Evolutionary conservation across 1,140 invertebrate genomes (phyloP).

Genomic region (Solenopsis invicta): DNA sequence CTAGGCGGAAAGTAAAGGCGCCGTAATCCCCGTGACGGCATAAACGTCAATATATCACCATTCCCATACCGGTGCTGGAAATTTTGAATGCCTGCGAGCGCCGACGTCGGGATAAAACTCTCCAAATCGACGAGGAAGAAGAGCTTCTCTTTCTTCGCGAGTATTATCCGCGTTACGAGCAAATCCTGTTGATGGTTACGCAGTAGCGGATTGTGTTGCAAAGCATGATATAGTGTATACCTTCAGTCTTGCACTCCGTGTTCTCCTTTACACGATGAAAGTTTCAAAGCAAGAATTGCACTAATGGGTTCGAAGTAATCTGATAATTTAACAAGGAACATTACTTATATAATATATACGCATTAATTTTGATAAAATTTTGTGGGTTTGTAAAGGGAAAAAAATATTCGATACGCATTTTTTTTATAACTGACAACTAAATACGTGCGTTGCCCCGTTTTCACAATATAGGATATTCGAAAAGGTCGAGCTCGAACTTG

Average conservation of each 20-base stretch:
- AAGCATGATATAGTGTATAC: neutral
- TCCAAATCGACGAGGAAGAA: neutral
- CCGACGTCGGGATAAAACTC: neutral
- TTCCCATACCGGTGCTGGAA: neutral
- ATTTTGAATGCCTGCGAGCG: constrained; percentile 37
- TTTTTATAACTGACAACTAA: no score
- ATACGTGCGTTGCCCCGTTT: no score
- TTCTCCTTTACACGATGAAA: neutral
- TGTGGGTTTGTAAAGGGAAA: no score
- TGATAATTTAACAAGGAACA: no score
- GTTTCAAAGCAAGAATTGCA: neutral
- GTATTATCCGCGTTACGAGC: neutral
- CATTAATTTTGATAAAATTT: no score
- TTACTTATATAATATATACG: no score
- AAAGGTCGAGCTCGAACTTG: no score
- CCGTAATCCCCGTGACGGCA: constrained; percentile 30
- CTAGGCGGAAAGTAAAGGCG: constrained; percentile 26
- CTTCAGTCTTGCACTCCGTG: neutral
- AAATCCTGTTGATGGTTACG: neutral
- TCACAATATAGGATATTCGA: no score
- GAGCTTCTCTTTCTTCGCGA: neutral
- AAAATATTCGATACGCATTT: no score
- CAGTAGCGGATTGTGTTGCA: no score
- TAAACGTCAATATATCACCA: constrained; percentile 54
- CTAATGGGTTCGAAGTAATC: neutral